These are phyloP conservation scores for Paramisgurnus dabryanus DNA, from an alignment of 2,113 vertebrate species.

Conservation along the genomic window DNA sequence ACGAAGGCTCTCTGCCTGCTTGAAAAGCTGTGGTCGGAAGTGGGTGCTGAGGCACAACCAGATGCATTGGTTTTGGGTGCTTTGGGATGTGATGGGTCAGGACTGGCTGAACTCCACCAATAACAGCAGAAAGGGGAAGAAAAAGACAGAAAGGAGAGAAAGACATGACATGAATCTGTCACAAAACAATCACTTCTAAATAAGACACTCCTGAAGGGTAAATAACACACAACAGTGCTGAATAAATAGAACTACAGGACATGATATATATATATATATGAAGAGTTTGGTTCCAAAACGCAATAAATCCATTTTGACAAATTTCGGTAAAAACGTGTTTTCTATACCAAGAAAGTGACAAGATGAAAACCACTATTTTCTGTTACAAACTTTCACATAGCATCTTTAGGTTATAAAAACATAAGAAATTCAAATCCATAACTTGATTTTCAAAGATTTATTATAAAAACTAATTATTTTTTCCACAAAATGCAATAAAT, in stretches of 20 bases:
- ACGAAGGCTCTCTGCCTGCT: constrained; percentile 42
- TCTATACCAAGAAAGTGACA: too few species aligned
- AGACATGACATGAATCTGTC: constrained; percentile 17
- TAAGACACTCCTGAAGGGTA: not conserved
- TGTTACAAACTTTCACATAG: too few species aligned
- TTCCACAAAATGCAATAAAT: too few species aligned
- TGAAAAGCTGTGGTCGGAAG: constrained; percentile 56
- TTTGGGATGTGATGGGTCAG: constrained; percentile 22
- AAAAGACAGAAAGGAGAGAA: not conserved
- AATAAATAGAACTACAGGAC: not conserved
- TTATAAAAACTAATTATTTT: too few species aligned
- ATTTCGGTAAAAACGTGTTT: too few species aligned
- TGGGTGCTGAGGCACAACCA: constrained; percentile 42
- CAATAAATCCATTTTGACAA: too few species aligned
- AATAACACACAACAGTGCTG: not conserved
- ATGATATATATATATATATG: too few species aligned
- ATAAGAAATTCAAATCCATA: too few species aligned
- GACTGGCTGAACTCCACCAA: constrained; percentile 16
- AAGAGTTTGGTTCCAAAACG: too few species aligned
- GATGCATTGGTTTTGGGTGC: constrained; percentile 28
- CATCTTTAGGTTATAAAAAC: too few species aligned
- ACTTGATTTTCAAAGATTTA: too few species aligned
- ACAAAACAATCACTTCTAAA: not conserved
- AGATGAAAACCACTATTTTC: too few species aligned
- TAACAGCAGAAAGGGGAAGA: not conserved